A percentile compares a stretch with the other conserved stretches of the same genome.
These are phyloP conservation scores for Halyomorpha halys DNA, from an alignment of 1,140 invertebrate genomes.

Conservation along the genomic window DNA sequence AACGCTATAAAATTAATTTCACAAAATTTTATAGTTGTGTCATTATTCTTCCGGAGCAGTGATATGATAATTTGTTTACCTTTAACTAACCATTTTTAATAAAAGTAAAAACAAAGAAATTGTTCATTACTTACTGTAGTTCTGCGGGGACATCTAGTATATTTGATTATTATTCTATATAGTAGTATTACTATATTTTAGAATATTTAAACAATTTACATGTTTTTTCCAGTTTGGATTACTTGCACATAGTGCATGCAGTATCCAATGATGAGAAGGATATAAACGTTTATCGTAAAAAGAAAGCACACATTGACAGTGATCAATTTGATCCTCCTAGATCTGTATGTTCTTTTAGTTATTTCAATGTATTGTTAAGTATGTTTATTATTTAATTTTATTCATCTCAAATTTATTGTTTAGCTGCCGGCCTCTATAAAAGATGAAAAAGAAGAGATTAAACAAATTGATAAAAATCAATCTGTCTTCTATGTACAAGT, in stretches of 20 bases:
- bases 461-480: conserved; percentile 8
- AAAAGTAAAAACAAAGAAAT: too few relatives aligned
- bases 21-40: too few relatives aligned
- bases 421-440: neutral
- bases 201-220: neutral
- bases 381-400: neutral
- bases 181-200: too few relatives aligned
- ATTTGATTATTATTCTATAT: too few relatives aligned
- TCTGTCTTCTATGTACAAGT: conserved; percentile 7
- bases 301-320: neutral
- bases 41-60: too few relatives aligned
- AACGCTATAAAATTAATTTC: too few relatives aligned
- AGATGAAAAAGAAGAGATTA: neutral
- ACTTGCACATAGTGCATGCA: neutral
- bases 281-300: neutral
- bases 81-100: too few relatives aligned
- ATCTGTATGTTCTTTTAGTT: too few relatives aligned
- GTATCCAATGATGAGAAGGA: neutral
- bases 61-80: too few relatives aligned
- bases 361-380: too few relatives aligned
- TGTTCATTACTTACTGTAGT: too few relatives aligned
- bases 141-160: too few relatives aligned
- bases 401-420: neutral
- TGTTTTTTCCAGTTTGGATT: neutral
- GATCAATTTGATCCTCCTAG: neutral